Conservation (phyloP, 2,888 invertebrate species). For the Thelaira solivaga region DNA sequence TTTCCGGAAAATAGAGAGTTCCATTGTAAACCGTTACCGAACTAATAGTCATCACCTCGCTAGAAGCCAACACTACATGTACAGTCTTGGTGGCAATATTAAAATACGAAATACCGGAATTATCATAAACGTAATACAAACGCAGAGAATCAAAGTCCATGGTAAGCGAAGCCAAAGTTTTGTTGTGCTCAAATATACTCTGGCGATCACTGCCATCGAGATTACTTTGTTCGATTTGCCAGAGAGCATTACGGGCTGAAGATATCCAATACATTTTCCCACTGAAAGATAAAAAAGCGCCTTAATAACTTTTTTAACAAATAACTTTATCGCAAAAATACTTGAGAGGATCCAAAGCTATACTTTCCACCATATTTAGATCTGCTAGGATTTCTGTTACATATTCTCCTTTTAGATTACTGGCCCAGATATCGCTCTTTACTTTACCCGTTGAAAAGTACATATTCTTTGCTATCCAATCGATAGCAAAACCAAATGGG, state of each 20-base stretch:
- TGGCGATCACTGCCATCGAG: slow-evolving; percentile 82
- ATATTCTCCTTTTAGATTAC: slow-evolving; percentile 85
- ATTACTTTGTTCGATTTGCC: slow-evolving; percentile 80
- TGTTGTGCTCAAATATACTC: slow-evolving; percentile 69
- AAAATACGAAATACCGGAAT: slow-evolving; percentile 80
- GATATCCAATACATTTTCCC: slow-evolving; percentile 81
- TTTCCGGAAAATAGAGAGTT: slow-evolving; percentile 83
- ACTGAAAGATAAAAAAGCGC: slow-evolving; percentile 71
- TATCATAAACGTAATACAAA: slow-evolving; percentile 85
- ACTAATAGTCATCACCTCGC: slow-evolving; percentile 74
- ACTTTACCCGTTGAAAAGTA: slow-evolving; percentile 80
- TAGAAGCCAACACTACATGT: slow-evolving; percentile 70
- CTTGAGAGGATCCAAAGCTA: slow-evolving; percentile 84
- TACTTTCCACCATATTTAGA: slow-evolving; percentile 79
- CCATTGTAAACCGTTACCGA: slow-evolving; percentile 83
- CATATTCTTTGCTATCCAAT: slow-evolving; percentile 84
- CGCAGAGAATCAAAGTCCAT: slow-evolving; percentile 80
- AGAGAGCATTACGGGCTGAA: slow-evolving; percentile 73
- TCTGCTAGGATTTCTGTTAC: slow-evolving; percentile 77
- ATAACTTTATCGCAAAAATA: slow-evolving; percentile 64
- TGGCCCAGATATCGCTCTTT: slow-evolving; percentile 81
- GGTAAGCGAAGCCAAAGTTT: slow-evolving; percentile 79
- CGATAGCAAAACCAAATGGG: slow-evolving; percentile 84
- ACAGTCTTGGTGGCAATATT: slow-evolving; percentile 77
- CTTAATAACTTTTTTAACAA: background rate